Base-by-base conservation (phyloP, 1,140 invertebrate species). In the Drosophila tsacasi region DNA sequence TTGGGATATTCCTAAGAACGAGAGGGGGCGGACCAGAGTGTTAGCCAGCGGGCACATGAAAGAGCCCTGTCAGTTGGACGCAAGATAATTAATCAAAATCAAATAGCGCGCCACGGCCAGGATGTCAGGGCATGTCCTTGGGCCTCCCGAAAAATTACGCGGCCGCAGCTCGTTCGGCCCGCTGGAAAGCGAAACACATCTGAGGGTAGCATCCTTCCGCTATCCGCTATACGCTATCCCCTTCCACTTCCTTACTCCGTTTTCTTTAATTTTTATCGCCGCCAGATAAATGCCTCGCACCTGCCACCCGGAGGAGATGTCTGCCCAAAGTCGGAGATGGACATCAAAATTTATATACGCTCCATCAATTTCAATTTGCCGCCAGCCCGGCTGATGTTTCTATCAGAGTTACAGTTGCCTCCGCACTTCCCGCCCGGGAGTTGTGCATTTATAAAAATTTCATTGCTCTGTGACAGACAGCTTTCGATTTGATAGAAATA, bases 71-170 rank as follows among this genome's bases (percentile, higher is more conserved):
- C 79, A 80, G 79, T 81, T 69, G 72, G 72, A 59, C 74, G 44
- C 62, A 72, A 81, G 42, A 77, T 87, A 92, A 92, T 92, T 92
- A 92, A 92, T 92, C 91, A 92, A 92, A 92, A 92, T 92, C 85
- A 92, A 92, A 91, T 76, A 69, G 75, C 79, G 75, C 79, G 87
- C 78, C 80, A 80, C 83, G 82, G 79, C 54, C 72, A 64, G 61
- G 73, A 63, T 64, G 73, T 69, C 74, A 50, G 55, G 60, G 35
- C 73, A 55, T 71, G 73, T 76, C 55, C 78, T 69, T 82, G 75
- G 76, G 75, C 58, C 80, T 64, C 61, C 50, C 64, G 63, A 78
- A 83, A 74, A 69, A 78, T 71, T 71, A 65, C 72, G 79, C 78
- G 79, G 54, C 69, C 50, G 58, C 74, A 62, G 39, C 85, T 49